Percentiles rank a stretch among this genome's conserved stretches.
Evolutionary conservation across 1,140 invertebrate species (phyloP).

Genomic region (Anoplolepis gracilipes): DNA sequence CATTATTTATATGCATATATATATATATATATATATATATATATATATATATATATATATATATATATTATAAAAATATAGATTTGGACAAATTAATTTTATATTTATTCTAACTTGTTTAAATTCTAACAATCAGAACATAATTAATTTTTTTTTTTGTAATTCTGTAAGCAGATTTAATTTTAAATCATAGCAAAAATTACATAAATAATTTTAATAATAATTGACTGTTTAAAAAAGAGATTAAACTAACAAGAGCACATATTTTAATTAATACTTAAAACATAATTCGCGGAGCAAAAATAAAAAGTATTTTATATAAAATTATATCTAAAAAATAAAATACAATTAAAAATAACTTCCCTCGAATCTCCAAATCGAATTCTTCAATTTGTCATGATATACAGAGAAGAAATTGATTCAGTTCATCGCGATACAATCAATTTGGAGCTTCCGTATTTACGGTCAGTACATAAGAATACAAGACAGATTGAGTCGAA

Average conservation of each 20-base stretch:
- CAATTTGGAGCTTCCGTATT: constrained; percentile 20
- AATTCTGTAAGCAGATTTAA: background rate
- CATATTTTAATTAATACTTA: background rate
- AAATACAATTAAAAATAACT: background rate
- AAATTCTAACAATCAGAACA: background rate
- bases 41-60: background rate
- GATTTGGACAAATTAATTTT: background rate
- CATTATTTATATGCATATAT: too few relatives aligned
- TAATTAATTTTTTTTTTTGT: background rate
- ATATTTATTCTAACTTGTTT: background rate
- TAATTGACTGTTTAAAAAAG: background rate
- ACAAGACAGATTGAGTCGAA: constrained; percentile 21
- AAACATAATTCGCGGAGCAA: background rate
- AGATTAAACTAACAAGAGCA: background rate
- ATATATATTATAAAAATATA: background rate
- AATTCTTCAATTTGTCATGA: constrained; percentile 7
- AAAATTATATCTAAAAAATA: background rate
- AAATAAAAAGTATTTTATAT: background rate
- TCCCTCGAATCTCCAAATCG: too few relatives aligned
- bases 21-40: background rate
- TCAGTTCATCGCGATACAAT: constrained; percentile 15
- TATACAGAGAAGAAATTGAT: constrained; percentile 20
- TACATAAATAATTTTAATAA: background rate
- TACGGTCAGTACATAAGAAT: constrained; percentile 31
- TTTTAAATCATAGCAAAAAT: background rate